Conservation (phyloP, 2,888 invertebrate genomes). For the Polylopha cassiicola region DNA sequence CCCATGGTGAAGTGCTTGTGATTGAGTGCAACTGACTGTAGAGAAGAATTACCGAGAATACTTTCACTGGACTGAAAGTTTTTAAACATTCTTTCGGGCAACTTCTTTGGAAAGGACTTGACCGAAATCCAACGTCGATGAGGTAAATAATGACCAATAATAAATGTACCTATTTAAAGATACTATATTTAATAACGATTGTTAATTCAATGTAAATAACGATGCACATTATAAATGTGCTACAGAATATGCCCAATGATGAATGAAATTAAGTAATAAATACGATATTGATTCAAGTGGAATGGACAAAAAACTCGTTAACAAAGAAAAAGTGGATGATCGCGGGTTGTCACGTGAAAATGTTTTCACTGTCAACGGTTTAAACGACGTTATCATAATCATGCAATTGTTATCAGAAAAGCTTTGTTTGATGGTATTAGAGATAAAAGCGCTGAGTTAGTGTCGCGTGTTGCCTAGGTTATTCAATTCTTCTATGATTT, state of each 20-base stretch:
- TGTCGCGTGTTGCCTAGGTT: no score
- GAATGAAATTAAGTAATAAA: slow-evolving; percentile 17
- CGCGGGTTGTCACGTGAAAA: slow-evolving; percentile 33
- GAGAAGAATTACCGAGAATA: slow-evolving; percentile 67
- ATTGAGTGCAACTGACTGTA: slow-evolving; percentile 43
- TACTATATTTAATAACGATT: neutral
- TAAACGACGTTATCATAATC: slow-evolving; percentile 30
- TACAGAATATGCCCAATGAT: neutral
- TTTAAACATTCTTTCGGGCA: slow-evolving; percentile 67
- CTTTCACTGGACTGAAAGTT: slow-evolving; percentile 77
- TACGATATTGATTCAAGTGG: slow-evolving; percentile 11
- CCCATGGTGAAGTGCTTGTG: slow-evolving; percentile 38
- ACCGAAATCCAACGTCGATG: slow-evolving; percentile 39
- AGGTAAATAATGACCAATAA: slow-evolving; percentile 46
- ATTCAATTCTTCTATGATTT: no score
- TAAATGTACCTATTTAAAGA: neutral
- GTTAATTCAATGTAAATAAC: neutral
- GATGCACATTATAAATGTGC: neutral
- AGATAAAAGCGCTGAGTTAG: slow-evolving; percentile 16
- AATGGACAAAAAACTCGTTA: slow-evolving; percentile 26
- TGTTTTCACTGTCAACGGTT: slow-evolving; percentile 29
- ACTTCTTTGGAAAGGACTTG: slow-evolving; percentile 53
- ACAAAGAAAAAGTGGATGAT: slow-evolving; percentile 26
- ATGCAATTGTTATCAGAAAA: slow-evolving; percentile 19
- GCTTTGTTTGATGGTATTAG: slow-evolving; percentile 19